phyloP scores from a whole-genome alignment of 92 coral and sea anemone species.

The Bergia puertoricense region DNA sequence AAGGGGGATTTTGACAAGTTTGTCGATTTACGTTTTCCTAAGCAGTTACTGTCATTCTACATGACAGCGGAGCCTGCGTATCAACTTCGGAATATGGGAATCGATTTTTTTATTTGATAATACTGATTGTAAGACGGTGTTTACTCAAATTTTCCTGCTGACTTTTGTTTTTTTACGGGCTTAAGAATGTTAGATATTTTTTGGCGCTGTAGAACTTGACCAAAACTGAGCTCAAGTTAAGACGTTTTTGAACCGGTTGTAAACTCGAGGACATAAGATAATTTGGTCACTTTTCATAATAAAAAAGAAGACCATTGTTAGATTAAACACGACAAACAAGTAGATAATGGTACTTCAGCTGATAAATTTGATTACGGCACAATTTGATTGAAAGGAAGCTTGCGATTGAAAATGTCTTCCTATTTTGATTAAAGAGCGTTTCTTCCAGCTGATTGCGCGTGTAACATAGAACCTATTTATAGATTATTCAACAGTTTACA shows the following conservation, averaged over 20 bases:
- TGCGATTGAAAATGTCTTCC: not conserved
- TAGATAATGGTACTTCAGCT: not conserved
- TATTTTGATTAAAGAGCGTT: constrained; percentile 1
- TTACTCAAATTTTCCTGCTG: not conserved
- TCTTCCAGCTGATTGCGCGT: not conserved
- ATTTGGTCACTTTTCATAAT: not conserved
- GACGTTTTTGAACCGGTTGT: not conserved
- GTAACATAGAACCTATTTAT: not conserved
- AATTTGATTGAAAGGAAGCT: not conserved
- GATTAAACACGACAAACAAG: not conserved
- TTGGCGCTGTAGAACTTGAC: not conserved
- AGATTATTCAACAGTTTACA: not conserved
- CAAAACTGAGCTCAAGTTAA: no score
- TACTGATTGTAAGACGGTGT: not conserved
- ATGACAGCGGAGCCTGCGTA: not conserved
- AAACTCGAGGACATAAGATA: no score
- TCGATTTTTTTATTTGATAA: no score
- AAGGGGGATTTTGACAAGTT: no score
- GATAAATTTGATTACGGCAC: not conserved
- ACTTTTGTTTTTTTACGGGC: not conserved
- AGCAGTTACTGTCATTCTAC: not conserved
- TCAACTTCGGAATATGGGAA: not conserved
- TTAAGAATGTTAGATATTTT: no score
- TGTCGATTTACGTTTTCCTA: not conserved
- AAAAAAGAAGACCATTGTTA: not conserved